Conservation (phyloP, 1,140 invertebrate genomes). For the Rhagoletis zephyria region DNA sequence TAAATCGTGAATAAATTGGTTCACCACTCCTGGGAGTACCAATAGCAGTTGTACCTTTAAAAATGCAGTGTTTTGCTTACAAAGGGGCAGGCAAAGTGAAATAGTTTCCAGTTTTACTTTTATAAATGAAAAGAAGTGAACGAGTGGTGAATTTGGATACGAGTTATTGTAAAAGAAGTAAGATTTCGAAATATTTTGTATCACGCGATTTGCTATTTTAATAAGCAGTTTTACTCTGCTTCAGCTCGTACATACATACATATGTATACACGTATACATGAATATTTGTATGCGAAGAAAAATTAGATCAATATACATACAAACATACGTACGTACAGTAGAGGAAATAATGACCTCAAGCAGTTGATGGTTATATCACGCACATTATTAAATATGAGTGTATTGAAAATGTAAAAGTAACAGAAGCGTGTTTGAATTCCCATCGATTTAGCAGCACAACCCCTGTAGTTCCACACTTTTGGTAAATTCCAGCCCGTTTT, state of each 20-base stretch:
- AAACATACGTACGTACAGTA: too few species aligned
- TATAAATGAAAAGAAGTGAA: neutral
- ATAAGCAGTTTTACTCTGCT: neutral
- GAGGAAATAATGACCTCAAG: constrained; percentile 8
- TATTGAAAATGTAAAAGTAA: constrained; percentile 8
- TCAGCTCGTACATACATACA: too few species aligned
- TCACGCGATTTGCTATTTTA: neutral
- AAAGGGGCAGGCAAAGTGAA: neutral
- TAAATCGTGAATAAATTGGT: constrained; percentile 32
- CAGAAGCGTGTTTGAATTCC: neutral
- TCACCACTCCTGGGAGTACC: neutral
- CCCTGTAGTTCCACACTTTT: constrained; percentile 8
- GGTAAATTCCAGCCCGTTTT: neutral
- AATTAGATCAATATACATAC: neutral
- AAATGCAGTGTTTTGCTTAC: neutral
- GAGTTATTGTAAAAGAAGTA: neutral
- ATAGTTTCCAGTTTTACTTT: neutral
- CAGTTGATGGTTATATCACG: neutral
- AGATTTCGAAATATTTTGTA: neutral
- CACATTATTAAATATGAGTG: neutral
- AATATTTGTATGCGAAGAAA: neutral
- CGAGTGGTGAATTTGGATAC: neutral
- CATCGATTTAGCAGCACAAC: constrained; percentile 43
- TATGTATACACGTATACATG: neutral
- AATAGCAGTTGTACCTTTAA: neutral